phyloP scores from a whole-genome alignment of 2,113 vertebrate species.

The Clarias batrachus region DNA sequence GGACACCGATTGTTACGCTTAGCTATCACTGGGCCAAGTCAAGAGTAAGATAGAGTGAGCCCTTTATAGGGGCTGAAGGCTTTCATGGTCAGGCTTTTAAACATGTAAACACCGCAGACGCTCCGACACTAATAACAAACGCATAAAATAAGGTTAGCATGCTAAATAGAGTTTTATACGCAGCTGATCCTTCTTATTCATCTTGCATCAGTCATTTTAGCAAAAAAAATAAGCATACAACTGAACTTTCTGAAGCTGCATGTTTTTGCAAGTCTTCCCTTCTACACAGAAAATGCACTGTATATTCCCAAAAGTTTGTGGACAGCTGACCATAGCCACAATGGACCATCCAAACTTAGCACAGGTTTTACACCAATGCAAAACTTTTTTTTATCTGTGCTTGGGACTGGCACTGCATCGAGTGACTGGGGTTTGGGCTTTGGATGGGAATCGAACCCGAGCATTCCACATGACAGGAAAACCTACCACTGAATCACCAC shows the following conservation, averaged over 20 bases:
- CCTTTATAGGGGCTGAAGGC: neutral
- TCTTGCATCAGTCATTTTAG: neutral
- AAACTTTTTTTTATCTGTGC: no score
- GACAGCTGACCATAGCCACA: neutral
- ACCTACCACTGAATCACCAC: no score
- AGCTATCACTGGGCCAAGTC: constrained; percentile 17
- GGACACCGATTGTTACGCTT: neutral
- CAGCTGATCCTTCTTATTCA: neutral
- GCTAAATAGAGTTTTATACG: no score
- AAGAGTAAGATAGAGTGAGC: neutral
- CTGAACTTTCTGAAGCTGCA: neutral
- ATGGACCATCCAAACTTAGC: no score
- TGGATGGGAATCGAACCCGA: no score
- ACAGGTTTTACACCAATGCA: no score
- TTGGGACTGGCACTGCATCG: no score
- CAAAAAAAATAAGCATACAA: neutral
- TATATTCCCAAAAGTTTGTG: neutral
- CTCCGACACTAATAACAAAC: neutral
- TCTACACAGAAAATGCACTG: neutral
- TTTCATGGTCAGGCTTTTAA: neutral
- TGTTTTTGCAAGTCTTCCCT: neutral
- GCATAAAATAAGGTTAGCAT: neutral
- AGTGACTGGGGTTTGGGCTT: no score
- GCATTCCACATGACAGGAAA: no score
- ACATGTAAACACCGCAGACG: neutral